Percentiles rank a stretch among this genome's conserved stretches.
Conservation (phyloP, 2,888 invertebrate genomes). For the Trilocha varians region DNA sequence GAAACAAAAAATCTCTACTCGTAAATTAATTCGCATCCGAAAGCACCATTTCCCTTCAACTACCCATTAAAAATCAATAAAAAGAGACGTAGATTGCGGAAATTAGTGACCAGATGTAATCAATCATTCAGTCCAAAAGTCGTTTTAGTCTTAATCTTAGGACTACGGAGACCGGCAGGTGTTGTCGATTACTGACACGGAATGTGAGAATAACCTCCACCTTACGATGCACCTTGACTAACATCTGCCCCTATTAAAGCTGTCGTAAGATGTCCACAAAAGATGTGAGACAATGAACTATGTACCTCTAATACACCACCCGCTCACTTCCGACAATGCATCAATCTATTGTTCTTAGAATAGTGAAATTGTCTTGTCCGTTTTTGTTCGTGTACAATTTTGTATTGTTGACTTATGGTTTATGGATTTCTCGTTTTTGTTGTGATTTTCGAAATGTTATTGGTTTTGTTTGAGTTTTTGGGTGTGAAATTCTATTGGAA, state of each 20-base stretch:
- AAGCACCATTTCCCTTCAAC: too few relatives aligned
- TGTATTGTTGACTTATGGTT: constrained; percentile 28
- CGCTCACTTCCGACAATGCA: constrained; percentile 32
- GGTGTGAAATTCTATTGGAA: background rate
- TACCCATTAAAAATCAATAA: too few relatives aligned
- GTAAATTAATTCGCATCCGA: too few relatives aligned
- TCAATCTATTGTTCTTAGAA: constrained; percentile 40
- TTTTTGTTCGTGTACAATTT: constrained; percentile 46
- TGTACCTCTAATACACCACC: constrained; percentile 25
- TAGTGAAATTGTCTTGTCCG: constrained; percentile 47
- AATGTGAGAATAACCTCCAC: constrained; percentile 18
- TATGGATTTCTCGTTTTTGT: constrained; percentile 12
- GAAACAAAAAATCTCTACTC: too few relatives aligned
- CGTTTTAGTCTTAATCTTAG: too few relatives aligned
- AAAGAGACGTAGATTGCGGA: too few relatives aligned
- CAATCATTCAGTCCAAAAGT: constrained; percentile 1
- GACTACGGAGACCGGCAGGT: constrained; percentile 43
- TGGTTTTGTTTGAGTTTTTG: background rate
- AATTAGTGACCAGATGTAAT: too few relatives aligned
- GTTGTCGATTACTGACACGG: constrained; percentile 42
- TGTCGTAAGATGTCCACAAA: constrained; percentile 44
- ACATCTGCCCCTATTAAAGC: constrained; percentile 49
- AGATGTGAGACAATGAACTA: constrained; percentile 21
- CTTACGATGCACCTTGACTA: constrained; percentile 27
- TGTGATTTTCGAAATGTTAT: background rate